Evolutionary conservation across 2,113 vertebrate species (phyloP).

Genomic region (Neolamprologus longior): DNA sequence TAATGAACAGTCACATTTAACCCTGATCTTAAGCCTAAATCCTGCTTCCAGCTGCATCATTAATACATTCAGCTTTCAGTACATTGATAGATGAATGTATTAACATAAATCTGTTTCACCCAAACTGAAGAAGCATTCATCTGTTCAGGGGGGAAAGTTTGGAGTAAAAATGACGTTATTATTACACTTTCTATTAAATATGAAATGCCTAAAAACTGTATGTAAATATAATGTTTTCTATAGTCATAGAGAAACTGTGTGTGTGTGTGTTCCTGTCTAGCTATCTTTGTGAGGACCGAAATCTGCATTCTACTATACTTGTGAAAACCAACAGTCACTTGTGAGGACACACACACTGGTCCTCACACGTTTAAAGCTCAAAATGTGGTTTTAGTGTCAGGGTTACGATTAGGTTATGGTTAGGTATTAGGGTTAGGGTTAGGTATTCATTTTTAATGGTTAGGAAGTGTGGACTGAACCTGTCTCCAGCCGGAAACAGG

Average conservation of each 20-base stretch:
- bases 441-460: neutral
- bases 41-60: neutral
- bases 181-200: neutral
- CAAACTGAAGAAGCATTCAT: neutral
- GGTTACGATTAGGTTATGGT: neutral
- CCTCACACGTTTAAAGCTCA: neutral
- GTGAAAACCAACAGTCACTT: neutral
- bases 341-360: neutral
- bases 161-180: neutral
- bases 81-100: neutral
- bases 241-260: neutral
- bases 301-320: rapidly evolving
- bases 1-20: neutral
- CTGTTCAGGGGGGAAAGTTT: neutral
- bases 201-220: neutral
- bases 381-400: neutral
- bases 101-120: neutral
- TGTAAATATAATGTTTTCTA: neutral
- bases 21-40: neutral
- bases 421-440: neutral
- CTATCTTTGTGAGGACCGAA: neutral
- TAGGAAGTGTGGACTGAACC: neutral
- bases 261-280: neutral
- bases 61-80: neutral
- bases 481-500: too few relatives aligned